Evolutionary conservation across 2,113 vertebrate genomes (phyloP).

Genomic region (Cavia aperea): DNA sequence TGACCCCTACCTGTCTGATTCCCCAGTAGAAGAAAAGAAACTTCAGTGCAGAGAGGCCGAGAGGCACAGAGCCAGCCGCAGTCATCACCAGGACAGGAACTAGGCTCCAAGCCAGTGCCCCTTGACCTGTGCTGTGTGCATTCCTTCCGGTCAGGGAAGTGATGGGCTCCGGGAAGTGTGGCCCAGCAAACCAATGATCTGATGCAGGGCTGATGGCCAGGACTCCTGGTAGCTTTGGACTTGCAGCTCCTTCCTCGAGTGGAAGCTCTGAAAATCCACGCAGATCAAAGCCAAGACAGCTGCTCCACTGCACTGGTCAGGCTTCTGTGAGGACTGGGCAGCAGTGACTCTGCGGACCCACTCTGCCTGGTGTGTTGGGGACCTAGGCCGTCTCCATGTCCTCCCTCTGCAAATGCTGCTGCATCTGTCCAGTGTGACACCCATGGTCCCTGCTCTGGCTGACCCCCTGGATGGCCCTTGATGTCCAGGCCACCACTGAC

Average conservation of each 20-base stretch:
- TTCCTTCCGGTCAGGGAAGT: neutral
- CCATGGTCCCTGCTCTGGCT: neutral
- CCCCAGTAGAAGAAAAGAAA: neutral
- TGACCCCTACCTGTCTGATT: neutral
- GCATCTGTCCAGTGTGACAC: neutral
- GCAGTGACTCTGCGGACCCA: neutral
- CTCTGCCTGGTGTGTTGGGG: neutral
- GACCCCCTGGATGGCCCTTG: neutral
- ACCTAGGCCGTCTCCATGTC: neutral
- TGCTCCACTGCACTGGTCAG: too few species aligned
- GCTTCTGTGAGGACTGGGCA: neutral
- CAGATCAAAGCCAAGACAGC: neutral
- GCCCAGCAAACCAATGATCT: neutral
- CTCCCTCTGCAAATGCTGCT: neutral
- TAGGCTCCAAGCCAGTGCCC: neutral
- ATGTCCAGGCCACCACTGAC: neutral
- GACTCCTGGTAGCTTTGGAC: neutral
- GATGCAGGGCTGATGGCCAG: too few species aligned
- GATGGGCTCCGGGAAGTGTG: neutral
- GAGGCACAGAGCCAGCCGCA: neutral
- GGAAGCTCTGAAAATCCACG: neutral
- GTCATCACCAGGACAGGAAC: neutral
- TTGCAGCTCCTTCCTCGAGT: neutral
- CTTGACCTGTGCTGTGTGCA: neutral
- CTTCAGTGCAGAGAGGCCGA: neutral